phyloP scores from a whole-genome alignment of 2,113 vertebrate genomes.

The Rhynchomys soricoides region DNA sequence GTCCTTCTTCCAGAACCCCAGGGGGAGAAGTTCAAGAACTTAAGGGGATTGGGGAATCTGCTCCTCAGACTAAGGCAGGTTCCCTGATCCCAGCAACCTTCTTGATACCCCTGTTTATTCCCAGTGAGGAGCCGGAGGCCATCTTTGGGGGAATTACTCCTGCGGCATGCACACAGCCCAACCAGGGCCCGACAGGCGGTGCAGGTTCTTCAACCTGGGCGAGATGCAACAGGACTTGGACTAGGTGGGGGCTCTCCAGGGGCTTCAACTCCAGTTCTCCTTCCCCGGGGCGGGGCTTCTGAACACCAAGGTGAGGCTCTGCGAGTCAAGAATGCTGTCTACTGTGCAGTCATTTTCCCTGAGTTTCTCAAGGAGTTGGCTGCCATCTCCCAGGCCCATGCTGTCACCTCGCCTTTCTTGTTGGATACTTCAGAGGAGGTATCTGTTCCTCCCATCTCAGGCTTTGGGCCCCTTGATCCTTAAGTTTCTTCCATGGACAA shows the following conservation, averaged over 20 bases:
- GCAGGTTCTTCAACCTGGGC: conserved; percentile 92
- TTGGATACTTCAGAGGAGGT: conserved; percentile 89
- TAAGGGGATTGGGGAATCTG: not conserved
- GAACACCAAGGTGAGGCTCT: conserved; percentile 94
- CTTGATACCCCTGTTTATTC: conserved; percentile 35
- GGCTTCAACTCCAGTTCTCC: conserved; percentile 70
- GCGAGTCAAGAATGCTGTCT: conserved; percentile 95
- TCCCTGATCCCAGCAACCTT: not conserved
- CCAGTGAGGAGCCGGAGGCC: conserved; percentile 94
- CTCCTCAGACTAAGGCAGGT: not conserved
- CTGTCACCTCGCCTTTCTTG: conserved; percentile 93
- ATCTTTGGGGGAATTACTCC: conserved; percentile 94
- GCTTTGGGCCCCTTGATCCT: conserved; percentile 75
- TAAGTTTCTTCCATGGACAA: conserved; percentile 79
- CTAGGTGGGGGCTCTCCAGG: conserved; percentile 83
- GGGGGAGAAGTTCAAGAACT: conserved; percentile 21
- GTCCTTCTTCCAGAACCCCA: conserved; percentile 12
- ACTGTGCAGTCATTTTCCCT: conserved; percentile 95
- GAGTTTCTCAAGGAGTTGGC: conserved; percentile 99
- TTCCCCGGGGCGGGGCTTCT: conserved; percentile 85
- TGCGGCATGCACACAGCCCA: conserved; percentile 95
- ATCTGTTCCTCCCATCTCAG: conserved; percentile 58
- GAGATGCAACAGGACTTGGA: conserved; percentile 91
- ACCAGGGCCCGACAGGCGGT: conserved; percentile 92
- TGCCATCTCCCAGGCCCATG: conserved; percentile 95